These are phyloP conservation scores for Iphiclides podalirius DNA, from an alignment of 2,888 invertebrate species.

Conservation along the genomic window DNA sequence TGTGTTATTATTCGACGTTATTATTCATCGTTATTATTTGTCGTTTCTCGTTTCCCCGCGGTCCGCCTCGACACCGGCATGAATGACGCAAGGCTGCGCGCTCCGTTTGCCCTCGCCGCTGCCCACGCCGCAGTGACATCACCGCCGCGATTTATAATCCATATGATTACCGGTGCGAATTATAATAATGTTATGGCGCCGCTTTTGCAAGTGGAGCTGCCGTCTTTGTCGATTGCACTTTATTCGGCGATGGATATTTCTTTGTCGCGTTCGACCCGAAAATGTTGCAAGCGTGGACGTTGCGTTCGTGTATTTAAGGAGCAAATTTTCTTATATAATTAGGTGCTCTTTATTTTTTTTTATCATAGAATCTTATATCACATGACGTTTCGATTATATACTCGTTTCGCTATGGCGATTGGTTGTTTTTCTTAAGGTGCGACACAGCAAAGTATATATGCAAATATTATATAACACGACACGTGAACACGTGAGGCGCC, in stretches of 20 bases:
- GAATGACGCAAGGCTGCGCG: constrained; percentile 18
- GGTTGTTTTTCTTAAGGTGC: neutral
- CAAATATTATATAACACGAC: neutral
- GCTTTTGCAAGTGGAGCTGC: constrained; percentile 9
- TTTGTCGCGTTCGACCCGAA: neutral
- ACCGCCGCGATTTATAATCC: constrained; percentile 16
- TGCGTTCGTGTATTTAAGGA: too few relatives aligned
- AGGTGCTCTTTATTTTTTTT: too few relatives aligned
- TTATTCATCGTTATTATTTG: neutral
- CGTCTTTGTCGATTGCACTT: constrained; percentile 5
- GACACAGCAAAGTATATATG: neutral
- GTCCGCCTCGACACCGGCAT: neutral
- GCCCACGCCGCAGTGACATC: constrained; percentile 21
- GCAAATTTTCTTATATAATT: too few relatives aligned
- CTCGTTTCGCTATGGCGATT: too few relatives aligned
- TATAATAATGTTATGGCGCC: constrained; percentile 19
- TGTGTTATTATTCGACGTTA: constrained; percentile 3
- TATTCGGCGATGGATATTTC: neutral
- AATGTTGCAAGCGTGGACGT: neutral
- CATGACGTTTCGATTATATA: too few relatives aligned
- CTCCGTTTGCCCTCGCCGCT: constrained; percentile 16
- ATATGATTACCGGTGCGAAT: constrained; percentile 14
- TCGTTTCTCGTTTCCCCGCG: neutral
- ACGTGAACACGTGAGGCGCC: neutral
- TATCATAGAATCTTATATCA: too few relatives aligned